Conservation (phyloP, 1,140 invertebrate genomes). For the Sipha flava region DNA sequence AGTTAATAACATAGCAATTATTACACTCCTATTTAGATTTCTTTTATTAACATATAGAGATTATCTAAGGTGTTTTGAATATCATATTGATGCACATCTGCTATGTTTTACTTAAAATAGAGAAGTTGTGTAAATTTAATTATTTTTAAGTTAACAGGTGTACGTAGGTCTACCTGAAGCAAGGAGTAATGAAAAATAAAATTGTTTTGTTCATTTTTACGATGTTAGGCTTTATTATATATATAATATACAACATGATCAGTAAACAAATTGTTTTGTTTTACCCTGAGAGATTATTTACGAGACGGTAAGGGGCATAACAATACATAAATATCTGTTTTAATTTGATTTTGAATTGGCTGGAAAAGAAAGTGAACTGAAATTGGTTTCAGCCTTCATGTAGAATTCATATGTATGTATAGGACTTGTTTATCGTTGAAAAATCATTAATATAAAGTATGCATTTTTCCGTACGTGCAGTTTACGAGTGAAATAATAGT, state of each 20-base stretch:
- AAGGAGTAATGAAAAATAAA: not conserved
- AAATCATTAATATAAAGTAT: not conserved
- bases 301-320: not conserved
- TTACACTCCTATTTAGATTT: too few species aligned
- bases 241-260: not conserved
- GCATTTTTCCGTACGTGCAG: not conserved
- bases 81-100: too few species aligned
- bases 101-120: too few species aligned
- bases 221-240: not conserved
- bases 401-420: not conserved
- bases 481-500: constrained; percentile 15
- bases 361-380: not conserved
- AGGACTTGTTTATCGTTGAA: not conserved
- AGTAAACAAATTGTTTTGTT: not conserved
- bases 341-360: constrained; percentile 3
- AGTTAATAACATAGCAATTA: too few species aligned
- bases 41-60: too few species aligned
- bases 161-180: not conserved
- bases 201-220: not conserved
- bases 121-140: too few species aligned
- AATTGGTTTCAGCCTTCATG: not conserved
- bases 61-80: too few species aligned
- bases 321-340: not conserved
- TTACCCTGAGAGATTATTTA: not conserved
- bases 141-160: too few species aligned